A percentile compares a stretch with the other conserved stretches of the same genome.
Conservation (phyloP, 2,797 vertebrate species). For the Cossypha caffra region DNA sequence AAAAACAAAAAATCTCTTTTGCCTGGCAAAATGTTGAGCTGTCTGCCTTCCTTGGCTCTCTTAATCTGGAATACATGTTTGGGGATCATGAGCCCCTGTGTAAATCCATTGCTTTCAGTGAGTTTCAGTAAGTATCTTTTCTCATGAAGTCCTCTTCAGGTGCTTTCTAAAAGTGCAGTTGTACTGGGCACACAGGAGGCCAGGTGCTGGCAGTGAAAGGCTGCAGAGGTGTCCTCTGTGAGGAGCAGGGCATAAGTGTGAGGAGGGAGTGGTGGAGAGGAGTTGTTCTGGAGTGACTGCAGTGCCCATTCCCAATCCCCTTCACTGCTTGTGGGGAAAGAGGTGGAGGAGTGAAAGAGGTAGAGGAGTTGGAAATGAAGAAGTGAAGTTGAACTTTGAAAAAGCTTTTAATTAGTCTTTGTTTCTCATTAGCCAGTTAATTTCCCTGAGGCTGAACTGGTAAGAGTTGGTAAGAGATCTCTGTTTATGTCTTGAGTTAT, state of each 20-base stretch:
- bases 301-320: accelerated
- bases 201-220: accelerated
- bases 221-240: neutral
- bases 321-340: neutral
- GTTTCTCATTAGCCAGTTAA: neutral
- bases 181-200: accelerated
- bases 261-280: neutral
- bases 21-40: neutral
- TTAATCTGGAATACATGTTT: neutral
- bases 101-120: neutral
- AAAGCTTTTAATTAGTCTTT: neutral
- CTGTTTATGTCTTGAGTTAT: neutral
- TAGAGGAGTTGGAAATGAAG: neutral
- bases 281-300: accelerated
- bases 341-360: neutral
- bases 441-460: neutral
- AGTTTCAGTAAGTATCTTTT: neutral
- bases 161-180: neutral
- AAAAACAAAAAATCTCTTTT: neutral
- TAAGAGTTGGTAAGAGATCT: neutral
- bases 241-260: neutral
- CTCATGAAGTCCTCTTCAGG: neutral
- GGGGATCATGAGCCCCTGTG: neutral
- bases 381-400: neutral
- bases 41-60: neutral